A percentile compares a stretch with the other conserved stretches of the same genome.
Conservation (phyloP, 2,797 vertebrate species). For the Ambastaia sidthimunki region DNA sequence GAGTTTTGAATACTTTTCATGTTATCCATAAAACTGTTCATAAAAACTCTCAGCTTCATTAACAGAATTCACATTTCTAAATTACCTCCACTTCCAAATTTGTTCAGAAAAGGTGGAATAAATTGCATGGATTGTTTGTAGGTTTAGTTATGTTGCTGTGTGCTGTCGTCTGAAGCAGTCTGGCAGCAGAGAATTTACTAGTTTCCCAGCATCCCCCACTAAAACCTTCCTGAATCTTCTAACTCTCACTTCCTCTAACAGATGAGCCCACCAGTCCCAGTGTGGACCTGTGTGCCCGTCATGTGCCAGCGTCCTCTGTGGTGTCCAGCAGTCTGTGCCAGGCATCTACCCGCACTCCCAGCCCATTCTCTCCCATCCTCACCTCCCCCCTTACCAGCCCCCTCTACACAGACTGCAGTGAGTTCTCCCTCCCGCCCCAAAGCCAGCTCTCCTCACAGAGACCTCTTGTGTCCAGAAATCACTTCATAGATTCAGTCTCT, state of each 20-base stretch:
- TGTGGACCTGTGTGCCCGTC: slow-evolving; percentile 85
- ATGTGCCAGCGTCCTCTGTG: slow-evolving; percentile 86
- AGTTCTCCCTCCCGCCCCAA: slow-evolving; percentile 68
- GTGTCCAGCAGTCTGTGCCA: slow-evolving; percentile 84
- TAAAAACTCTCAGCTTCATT: too few species aligned
- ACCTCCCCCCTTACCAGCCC: slow-evolving; percentile 81
- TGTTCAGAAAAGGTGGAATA: too few species aligned
- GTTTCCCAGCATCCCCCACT: slow-evolving; percentile 41
- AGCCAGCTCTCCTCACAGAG: background rate
- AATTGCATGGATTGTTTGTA: too few species aligned
- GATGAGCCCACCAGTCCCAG: slow-evolving; percentile 88
- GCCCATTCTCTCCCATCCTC: slow-evolving; percentile 81
- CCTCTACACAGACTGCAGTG: slow-evolving; percentile 89
- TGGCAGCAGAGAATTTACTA: background rate
- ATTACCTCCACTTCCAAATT: too few species aligned
- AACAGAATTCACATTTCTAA: too few species aligned
- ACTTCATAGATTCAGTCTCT: background rate
- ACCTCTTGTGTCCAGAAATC: background rate
- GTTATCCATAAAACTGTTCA: too few species aligned
- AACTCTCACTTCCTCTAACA: slow-evolving; percentile 66
- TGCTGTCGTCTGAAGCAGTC: background rate
- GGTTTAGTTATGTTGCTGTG: background rate
- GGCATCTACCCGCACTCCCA: slow-evolving; percentile 70
- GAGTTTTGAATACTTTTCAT: too few species aligned
- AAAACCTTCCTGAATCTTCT: slow-evolving; percentile 31